A percentile compares a stretch with the other conserved stretches of the same genome.
phyloP scores from a whole-genome alignment of 1,140 invertebrate genomes.

The Hyles euphorbiae region DNA sequence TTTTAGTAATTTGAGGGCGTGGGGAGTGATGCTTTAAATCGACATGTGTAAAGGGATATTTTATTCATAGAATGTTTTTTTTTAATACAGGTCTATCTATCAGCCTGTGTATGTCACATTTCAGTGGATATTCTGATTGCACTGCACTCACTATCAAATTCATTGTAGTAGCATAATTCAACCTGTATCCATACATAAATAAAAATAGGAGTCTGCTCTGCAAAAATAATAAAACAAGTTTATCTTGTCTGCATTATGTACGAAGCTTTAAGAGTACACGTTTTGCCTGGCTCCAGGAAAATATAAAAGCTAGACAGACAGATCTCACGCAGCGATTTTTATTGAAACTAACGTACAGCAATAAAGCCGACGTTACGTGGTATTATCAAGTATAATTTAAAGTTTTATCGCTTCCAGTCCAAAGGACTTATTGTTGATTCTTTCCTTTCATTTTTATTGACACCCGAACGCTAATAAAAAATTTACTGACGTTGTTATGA shows the following conservation, averaged over 20 bases:
- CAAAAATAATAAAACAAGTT: too few relatives aligned
- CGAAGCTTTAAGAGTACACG: not conserved
- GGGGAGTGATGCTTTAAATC: too few relatives aligned
- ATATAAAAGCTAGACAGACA: slow-evolving; percentile 13
- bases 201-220: too few relatives aligned
- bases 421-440: slow-evolving; percentile 18
- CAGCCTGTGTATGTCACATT: too few relatives aligned
- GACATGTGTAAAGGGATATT: too few relatives aligned
- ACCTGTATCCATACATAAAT: too few relatives aligned
- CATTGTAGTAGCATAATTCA: too few relatives aligned
- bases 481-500: slow-evolving; percentile 8
- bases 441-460: slow-evolving; percentile 24
- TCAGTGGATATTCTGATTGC: too few relatives aligned
- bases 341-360: slow-evolving; percentile 4
- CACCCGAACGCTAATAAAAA: slow-evolving; percentile 31
- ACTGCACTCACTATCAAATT: too few relatives aligned
- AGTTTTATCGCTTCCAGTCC: slow-evolving; percentile 20
- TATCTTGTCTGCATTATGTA: too few relatives aligned
- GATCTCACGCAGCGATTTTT: slow-evolving; percentile 11
- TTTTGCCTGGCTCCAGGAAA: slow-evolving; percentile 2
- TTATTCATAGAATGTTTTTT: too few relatives aligned
- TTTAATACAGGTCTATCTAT: too few relatives aligned
- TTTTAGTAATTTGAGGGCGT: not conserved
- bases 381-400: slow-evolving; percentile 23
- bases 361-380: slow-evolving; percentile 23